A percentile compares a stretch with the other conserved stretches of the same genome.
phyloP scores from a whole-genome alignment of 2,888 invertebrate species.

The Tridacna gigas region DNA sequence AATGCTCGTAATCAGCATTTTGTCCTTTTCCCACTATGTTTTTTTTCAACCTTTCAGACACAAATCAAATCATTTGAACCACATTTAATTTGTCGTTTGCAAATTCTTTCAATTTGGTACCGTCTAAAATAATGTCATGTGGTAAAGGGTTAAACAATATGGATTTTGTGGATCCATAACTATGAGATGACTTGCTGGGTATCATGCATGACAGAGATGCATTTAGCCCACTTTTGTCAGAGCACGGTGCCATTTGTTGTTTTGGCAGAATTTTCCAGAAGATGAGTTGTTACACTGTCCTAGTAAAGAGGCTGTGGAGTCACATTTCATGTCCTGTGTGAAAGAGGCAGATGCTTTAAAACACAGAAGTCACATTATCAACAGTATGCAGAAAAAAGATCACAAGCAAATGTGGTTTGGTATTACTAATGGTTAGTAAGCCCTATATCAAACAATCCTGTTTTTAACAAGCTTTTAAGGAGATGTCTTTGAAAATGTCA shows the following conservation, averaged over 20 bases:
- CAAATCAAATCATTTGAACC: too few species aligned
- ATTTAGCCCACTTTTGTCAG: too few species aligned
- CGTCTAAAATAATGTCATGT: too few species aligned
- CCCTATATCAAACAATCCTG: too few species aligned
- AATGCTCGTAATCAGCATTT: not conserved
- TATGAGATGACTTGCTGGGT: too few species aligned
- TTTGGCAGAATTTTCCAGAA: constrained; percentile 94
- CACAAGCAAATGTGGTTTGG: constrained; percentile 98
- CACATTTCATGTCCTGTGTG: constrained; percentile 96
- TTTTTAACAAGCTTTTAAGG: too few species aligned
- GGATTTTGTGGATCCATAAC: too few species aligned
- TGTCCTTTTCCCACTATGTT: not conserved
- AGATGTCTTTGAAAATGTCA: not conserved
- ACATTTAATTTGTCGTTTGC: too few species aligned
- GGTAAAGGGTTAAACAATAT: too few species aligned
- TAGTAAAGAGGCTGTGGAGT: constrained; percentile 93
- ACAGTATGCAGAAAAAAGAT: constrained; percentile 91
- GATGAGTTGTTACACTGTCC: constrained; percentile 93
- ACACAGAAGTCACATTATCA: constrained; percentile 90
- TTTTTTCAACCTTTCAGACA: too few species aligned
- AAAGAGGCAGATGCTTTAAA: constrained; percentile 99
- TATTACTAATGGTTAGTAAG: constrained; percentile 92
- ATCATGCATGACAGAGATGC: too few species aligned
- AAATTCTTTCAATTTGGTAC: too few species aligned
- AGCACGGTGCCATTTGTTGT: not conserved